Evolutionary conservation across 2,888 invertebrate species (phyloP).

Genomic region (Tridacna crocea): DNA sequence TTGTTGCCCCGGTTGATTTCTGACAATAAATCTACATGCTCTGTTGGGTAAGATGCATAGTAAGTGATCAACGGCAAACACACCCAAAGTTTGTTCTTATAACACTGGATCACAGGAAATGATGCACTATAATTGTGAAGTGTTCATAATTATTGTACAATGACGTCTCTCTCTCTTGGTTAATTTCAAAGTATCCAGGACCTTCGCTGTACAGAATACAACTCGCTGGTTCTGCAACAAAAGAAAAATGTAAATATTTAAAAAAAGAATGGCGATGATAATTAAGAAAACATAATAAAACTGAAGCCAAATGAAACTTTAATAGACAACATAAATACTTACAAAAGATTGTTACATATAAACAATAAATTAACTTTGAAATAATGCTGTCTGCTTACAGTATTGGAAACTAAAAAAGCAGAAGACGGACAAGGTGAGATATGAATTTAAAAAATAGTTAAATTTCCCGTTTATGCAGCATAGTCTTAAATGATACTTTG

Average conservation of each 20-base stretch:
- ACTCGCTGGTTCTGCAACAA: slow-evolving; percentile 16
- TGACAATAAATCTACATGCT: slow-evolving; percentile 32
- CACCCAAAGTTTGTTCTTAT: neutral
- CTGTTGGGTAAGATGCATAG: neutral
- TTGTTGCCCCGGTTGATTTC: slow-evolving; percentile 26
- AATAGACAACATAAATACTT: neutral
- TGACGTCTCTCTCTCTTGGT: slow-evolving; percentile 21
- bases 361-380: neutral
- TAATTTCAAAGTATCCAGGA: slow-evolving; percentile 32
- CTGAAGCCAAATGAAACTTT: neutral
- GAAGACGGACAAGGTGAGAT: neutral
- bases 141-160: slow-evolving; percentile 24
- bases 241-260: neutral
- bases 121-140: slow-evolving; percentile 26
- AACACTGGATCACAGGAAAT: neutral
- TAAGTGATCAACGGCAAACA: slow-evolving; percentile 24
- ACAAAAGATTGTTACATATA: neutral
- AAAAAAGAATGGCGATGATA: neutral
- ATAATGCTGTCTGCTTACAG: neutral
- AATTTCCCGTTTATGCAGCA: slow-evolving; percentile 27
- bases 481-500: slow-evolving; percentile 34
- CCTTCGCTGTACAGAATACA: neutral
- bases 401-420: neutral
- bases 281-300: too few species aligned
- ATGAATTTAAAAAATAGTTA: neutral